Conservation (phyloP, 2,113 vertebrate species). For the Saccopteryx bilineata region DNA sequence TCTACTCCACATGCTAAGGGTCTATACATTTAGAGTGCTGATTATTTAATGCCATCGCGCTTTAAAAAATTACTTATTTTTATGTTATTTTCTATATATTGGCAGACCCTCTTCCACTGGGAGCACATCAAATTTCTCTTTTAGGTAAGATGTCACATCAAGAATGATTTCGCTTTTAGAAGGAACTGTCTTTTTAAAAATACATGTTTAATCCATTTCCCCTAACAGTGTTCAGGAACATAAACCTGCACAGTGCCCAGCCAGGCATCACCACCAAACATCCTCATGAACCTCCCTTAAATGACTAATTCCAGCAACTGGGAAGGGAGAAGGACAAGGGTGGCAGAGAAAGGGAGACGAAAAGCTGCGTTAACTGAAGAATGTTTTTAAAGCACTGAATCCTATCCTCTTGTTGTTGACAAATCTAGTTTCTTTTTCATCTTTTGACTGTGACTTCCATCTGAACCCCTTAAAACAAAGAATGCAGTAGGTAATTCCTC, state of each 20-base stretch:
- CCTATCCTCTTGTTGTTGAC: neutral
- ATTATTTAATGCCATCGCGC: neutral
- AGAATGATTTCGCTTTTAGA: neutral
- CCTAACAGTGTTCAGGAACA: conserved; percentile 31
- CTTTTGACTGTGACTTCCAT: neutral
- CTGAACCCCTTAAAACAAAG: neutral
- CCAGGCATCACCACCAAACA: neutral
- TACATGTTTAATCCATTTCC: neutral
- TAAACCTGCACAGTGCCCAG: neutral
- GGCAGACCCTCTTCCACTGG: neutral
- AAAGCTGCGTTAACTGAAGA: neutral
- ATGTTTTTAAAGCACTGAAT: neutral
- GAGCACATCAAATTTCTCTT: neutral
- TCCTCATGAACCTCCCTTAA: neutral
- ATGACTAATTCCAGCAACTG: neutral
- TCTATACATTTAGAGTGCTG: neutral
- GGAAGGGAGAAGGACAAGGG: neutral
- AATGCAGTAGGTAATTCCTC: neutral
- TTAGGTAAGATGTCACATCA: neutral
- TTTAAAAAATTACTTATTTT: neutral
- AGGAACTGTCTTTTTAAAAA: conserved; percentile 1
- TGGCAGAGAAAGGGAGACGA: neutral
- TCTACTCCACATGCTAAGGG: neutral
- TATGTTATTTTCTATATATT: neutral
- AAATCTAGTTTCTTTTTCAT: neutral